Percentiles rank a stretch among this genome's conserved stretches.
Evolutionary conservation across 2,797 vertebrate genomes (phyloP).

Genomic region (Rhinogobio ventralis): DNA sequence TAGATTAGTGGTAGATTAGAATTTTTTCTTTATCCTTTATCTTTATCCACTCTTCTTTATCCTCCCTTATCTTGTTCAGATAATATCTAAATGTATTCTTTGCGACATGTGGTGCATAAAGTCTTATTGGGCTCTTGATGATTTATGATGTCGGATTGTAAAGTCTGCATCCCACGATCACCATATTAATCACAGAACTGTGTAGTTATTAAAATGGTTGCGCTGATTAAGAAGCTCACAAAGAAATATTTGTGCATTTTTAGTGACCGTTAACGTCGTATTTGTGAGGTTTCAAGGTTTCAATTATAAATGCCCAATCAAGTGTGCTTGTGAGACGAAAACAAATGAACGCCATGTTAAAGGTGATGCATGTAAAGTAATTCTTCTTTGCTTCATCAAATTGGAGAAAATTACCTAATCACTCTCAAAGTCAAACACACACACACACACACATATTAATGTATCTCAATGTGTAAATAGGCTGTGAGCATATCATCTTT

Average conservation of each 20-base stretch:
- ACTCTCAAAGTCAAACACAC: not conserved
- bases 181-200: constrained; percentile 31
- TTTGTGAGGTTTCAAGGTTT: constrained; percentile 29
- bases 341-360: not conserved
- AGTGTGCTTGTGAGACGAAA: not conserved
- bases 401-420: not conserved
- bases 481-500: not conserved
- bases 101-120: constrained; percentile 13
- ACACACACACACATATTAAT: not conserved
- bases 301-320: not conserved
- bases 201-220: constrained; percentile 27
- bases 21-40: too few relatives aligned
- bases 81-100: constrained; percentile 45
- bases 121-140: constrained; percentile 13
- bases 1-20: constrained; percentile 39
- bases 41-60: constrained; percentile 1
- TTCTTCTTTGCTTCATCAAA: not conserved
- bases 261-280: not conserved
- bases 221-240: constrained; percentile 28
- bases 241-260: constrained; percentile 13
- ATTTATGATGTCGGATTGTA: constrained; percentile 38
- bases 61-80: constrained; percentile 31
- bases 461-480: not conserved
- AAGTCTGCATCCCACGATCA: constrained; percentile 11
- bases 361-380: not conserved